Evolutionary conservation across 1,140 invertebrate genomes (phyloP).

Genomic region (Cydia splendana): DNA sequence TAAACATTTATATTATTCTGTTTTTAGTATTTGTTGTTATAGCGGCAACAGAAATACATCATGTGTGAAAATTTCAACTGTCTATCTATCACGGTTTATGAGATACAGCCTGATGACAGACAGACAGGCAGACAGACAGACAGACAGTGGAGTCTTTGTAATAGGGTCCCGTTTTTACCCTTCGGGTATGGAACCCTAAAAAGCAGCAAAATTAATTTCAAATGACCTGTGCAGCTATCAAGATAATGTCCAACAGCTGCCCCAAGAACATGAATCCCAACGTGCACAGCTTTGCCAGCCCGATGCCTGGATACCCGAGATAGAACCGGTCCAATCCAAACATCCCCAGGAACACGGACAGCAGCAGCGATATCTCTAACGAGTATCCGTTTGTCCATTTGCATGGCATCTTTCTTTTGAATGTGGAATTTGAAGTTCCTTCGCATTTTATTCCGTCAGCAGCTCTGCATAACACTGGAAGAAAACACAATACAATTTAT

Average conservation of each 20-base stretch:
- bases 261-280: slow-evolving; percentile 98
- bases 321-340: slow-evolving; percentile 99
- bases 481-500: no score
- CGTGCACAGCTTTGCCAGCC: slow-evolving; percentile 96
- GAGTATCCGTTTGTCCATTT: slow-evolving; percentile 97
- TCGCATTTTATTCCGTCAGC: slow-evolving; percentile 91
- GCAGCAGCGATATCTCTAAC: slow-evolving; percentile 93
- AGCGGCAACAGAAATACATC: no score
- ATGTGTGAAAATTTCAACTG: no score
- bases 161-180: no score
- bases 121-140: no score
- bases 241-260: slow-evolving; percentile 95
- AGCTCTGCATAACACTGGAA: slow-evolving; percentile 88
- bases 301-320: slow-evolving; percentile 96
- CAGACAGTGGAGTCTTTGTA: no score
- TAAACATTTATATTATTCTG: no score
- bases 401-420: slow-evolving; percentile 91
- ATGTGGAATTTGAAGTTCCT: slow-evolving; percentile 89
- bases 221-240: slow-evolving; percentile 91
- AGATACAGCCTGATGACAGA: no score
- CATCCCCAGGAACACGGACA: slow-evolving; percentile 98
- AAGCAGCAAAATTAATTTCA: slow-evolving; percentile 7
- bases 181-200: no score
- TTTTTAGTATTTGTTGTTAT: no score
- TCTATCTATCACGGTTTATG: no score